Base-by-base conservation (phyloP, 2,888 invertebrate genomes). In the Eudemis profundana region DNA sequence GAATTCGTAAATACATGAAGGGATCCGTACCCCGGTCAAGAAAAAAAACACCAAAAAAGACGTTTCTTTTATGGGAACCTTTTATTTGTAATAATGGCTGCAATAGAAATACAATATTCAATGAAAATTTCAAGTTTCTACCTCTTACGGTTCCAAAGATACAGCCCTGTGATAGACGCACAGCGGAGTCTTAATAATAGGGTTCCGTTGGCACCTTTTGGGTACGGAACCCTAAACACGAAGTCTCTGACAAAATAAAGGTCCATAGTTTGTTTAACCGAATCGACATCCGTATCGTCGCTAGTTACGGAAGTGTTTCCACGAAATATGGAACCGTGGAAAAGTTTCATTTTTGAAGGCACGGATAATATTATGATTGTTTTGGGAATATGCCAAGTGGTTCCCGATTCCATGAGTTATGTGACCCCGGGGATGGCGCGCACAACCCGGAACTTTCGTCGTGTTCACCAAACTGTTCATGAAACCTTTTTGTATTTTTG, bases 331-430 rank as follows among this genome's bases (percentile, higher is more conserved):
- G 17, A 15, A 21, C 2, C 47, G n/a, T 17, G 10, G 46, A 63
- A 56, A 42, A 46, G 54, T 59, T 70, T 68, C 68, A 66, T 69
- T 68, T 74, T 69, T 61, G 72, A 72, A 73, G 70, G 61, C 72
- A 60, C 71, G 75, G 75, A 80, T 82, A 75, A 78, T 83, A 76
- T 86, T 84, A 86, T 81, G 84, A 87, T 88, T 85, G 89, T 84
- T 84, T 87, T 90, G 89, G 90, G 90, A 89, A 89, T 89, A 78
- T 71, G 86, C 89, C 87, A 89, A 86, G 79, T 79, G 83, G 73
- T 76, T 66, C 72, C 74, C 71, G 72, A 80, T 78, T 70, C 54
- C 65, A 74, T 82, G 84, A 88, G 85, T 89, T 87, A 87, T 89
- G 81, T 81, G 86, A 83, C 90, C 88, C 90, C 74, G 70, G 90